phyloP scores from a whole-genome alignment of 2,888 invertebrate species.

The Morpho achilles region DNA sequence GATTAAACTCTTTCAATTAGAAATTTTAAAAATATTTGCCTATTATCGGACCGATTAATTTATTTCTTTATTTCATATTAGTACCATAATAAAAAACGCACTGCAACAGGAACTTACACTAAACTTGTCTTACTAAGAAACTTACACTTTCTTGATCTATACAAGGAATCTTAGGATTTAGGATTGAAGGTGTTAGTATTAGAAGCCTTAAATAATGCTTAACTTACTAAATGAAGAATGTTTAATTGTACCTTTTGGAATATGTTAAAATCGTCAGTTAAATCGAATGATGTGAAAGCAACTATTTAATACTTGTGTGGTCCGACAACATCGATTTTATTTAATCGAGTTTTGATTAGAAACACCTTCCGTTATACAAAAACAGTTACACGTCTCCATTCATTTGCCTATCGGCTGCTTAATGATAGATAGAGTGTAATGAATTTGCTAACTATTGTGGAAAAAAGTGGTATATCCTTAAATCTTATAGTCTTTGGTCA shows the following conservation, averaged over 20 bases:
- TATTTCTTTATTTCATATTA: too few relatives aligned
- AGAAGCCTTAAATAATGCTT: too few relatives aligned
- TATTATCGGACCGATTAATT: too few relatives aligned
- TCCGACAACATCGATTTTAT: slow-evolving; percentile 17
- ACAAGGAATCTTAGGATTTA: too few relatives aligned
- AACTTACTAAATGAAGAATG: too few relatives aligned
- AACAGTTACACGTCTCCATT: slow-evolving; percentile 15
- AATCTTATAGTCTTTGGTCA: not conserved
- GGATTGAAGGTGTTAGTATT: too few relatives aligned
- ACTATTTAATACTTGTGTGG: slow-evolving; percentile 21
- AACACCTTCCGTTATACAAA: slow-evolving; percentile 24
- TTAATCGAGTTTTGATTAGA: slow-evolving; percentile 28
- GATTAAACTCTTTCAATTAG: too few relatives aligned
- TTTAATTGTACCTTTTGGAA: not conserved
- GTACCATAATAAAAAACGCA: too few relatives aligned
- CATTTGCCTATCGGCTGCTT: slow-evolving; percentile 12
- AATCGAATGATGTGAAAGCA: slow-evolving; percentile 7
- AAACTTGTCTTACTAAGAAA: too few relatives aligned
- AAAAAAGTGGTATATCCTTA: not conserved
- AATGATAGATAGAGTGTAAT: slow-evolving; percentile 9
- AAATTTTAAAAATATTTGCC: too few relatives aligned
- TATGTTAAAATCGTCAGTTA: slow-evolving; percentile 1
- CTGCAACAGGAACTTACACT: too few relatives aligned
- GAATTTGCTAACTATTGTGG: slow-evolving; percentile 7
- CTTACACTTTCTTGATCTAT: too few relatives aligned